phyloP scores from a whole-genome alignment of 2,113 vertebrate species.

The Nipponia nippon region DNA sequence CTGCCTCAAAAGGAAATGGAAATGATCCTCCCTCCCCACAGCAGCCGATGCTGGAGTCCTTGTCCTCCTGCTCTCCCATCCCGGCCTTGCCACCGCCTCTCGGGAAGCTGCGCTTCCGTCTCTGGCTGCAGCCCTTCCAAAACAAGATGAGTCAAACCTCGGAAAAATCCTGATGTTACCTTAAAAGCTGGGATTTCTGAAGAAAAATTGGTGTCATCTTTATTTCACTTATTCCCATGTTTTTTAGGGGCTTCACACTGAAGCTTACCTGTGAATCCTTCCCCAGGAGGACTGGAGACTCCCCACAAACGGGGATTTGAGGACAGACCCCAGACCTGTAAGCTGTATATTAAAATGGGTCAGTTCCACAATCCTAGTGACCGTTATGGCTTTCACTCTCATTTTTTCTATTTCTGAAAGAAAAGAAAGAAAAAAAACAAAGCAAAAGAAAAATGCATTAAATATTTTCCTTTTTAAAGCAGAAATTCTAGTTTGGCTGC shows the following conservation, averaged over 20 bases:
- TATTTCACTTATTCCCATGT: background rate
- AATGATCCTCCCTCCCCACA: background rate
- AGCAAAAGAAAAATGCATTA: background rate
- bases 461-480: background rate
- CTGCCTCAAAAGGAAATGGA: background rate
- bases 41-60: background rate
- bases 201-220: background rate
- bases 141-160: background rate
- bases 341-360: background rate
- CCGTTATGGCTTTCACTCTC: fast-evolving
- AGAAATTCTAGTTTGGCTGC: background rate
- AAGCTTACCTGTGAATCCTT: background rate
- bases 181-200: background rate
- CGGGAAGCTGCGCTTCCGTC: background rate
- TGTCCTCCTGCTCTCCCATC: fast-evolving
- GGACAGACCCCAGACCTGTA: background rate
- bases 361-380: background rate
- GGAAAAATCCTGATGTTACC: background rate
- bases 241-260: background rate
- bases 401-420: background rate
- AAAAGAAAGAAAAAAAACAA: background rate
- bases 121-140: background rate
- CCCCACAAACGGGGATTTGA: background rate
- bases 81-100: background rate
- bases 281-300: background rate